phyloP scores from a whole-genome alignment of 2,888 invertebrate species.

The Watsonalla binaria region DNA sequence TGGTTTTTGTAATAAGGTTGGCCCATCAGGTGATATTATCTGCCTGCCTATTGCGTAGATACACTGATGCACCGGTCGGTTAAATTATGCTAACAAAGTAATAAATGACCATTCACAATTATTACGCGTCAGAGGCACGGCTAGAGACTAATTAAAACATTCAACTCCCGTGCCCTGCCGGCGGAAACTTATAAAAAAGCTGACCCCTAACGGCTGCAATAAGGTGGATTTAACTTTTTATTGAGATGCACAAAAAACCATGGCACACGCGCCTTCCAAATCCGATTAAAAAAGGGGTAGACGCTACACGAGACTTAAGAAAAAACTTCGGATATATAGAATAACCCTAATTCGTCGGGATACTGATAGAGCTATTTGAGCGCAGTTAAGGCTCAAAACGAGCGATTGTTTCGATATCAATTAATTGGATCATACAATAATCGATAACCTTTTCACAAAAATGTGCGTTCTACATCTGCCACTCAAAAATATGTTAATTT shows the following conservation, averaged over 20 bases:
- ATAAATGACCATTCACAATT: constrained; percentile 57
- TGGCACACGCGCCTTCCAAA: constrained; percentile 66
- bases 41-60: constrained; percentile 8
- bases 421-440: constrained; percentile 77
- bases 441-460: constrained; percentile 69
- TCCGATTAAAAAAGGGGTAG: constrained; percentile 77
- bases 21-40: constrained; percentile 34
- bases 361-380: constrained; percentile 74
- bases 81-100: constrained; percentile 62
- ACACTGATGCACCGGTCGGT: constrained; percentile 37
- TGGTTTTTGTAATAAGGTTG: constrained; percentile 13
- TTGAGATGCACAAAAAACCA: constrained; percentile 51
- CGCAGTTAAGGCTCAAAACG: constrained; percentile 55
- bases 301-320: constrained; percentile 57
- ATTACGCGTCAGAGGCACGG: constrained; percentile 33
- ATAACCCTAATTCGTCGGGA: constrained; percentile 69
- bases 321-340: constrained; percentile 49
- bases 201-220: constrained; percentile 69
- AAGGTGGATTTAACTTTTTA: constrained; percentile 71
- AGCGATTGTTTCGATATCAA: constrained; percentile 72
- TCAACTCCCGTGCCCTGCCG: constrained; percentile 58
- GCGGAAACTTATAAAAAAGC: constrained; percentile 60
- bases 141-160: constrained; percentile 69
- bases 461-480: constrained; percentile 69
- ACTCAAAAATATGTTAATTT: constrained; percentile 31